Base-by-base conservation (phyloP, 2,888 invertebrate genomes). In the Charanyca ferruginea region DNA sequence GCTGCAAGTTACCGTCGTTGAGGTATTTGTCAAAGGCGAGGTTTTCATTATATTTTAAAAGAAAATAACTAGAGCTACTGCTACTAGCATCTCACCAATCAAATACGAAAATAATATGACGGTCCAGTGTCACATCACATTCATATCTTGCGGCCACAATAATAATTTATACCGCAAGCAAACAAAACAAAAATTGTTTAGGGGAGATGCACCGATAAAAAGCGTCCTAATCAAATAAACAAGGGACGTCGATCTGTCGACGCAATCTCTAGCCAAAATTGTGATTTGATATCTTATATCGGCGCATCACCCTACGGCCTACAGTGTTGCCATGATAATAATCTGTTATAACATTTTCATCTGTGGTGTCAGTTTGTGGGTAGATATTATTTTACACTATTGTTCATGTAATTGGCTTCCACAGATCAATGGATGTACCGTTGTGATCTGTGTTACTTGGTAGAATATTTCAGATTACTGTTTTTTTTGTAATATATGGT, bases 261-360 rank as follows among this genome's bases (percentile, higher is more conserved):
- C 89, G 85, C 90, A 88, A 93, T 93, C 91, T 91, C 86, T 79
- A 77, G 81, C 85, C 87, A 88, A 81, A 92, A 94, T 93, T 90
- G 94, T 84, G 90, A 94, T 94, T 92, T 94, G 94, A 95, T 94
- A 93, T 89, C 86, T 84, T 81, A 85, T 87, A 89, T 85, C 78
- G 73, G 63, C 54, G 72, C 65, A 77, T 80, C 82, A 35, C 83
- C 87, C 85, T 74, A 79, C 71, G 66, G 80, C 87, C 85, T 74
- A 79, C 71, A 67, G 80, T 81, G 81, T 81, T 80, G 69, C 71
- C 68, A 64, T 73, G 80, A 85, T 88, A 77, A 84, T 87, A 86
- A 88, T 87, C 84, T 84, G 81, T 84, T 85, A 83, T 81, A 83
- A 85, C 77, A 73, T 80, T 85, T 79, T 82, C 81, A 85, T 87